These are phyloP conservation scores for Pyrgus malvae DNA, from an alignment of 2,888 invertebrate genomes.

Conservation along the genomic window DNA sequence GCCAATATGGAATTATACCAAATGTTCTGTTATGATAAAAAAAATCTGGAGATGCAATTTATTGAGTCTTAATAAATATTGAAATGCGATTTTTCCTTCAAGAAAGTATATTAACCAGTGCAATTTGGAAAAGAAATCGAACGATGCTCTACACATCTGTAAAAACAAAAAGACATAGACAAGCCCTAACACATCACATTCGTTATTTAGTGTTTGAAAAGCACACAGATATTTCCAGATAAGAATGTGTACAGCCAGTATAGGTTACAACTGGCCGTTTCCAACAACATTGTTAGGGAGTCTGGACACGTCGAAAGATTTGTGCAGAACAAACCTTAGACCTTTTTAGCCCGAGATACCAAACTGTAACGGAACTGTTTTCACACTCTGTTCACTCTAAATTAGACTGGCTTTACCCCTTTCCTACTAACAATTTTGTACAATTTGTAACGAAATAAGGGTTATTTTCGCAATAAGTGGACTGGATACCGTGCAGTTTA, in stretches of 20 bases:
- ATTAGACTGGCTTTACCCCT: constrained; percentile 62
- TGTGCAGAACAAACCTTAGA: constrained; percentile 40
- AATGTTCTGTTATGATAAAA: too few species aligned
- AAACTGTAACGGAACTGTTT: constrained; percentile 67
- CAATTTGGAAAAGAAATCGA: too few species aligned
- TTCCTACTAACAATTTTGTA: constrained; percentile 54
- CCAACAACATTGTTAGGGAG: constrained; percentile 12
- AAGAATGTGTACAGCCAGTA: not conserved
- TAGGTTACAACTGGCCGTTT: constrained; percentile 2
- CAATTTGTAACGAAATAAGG: constrained; percentile 68
- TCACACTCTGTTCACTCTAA: constrained; percentile 57
- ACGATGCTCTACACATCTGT: too few species aligned
- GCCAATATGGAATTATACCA: too few species aligned
- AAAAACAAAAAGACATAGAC: too few species aligned
- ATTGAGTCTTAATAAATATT: too few species aligned
- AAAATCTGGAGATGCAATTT: too few species aligned
- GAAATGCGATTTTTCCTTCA: too few species aligned
- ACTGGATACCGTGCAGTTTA: constrained; percentile 50
- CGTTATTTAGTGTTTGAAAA: too few species aligned
- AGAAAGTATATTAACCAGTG: too few species aligned
- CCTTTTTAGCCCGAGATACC: constrained; percentile 53
- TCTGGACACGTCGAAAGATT: constrained; percentile 31
- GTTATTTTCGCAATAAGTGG: constrained; percentile 69
- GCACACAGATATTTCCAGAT: not conserved
- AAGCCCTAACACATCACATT: too few species aligned